These are phyloP conservation scores for Heteromyza rotundicornis DNA, from an alignment of 2,888 invertebrate genomes.

Conservation along the genomic window DNA sequence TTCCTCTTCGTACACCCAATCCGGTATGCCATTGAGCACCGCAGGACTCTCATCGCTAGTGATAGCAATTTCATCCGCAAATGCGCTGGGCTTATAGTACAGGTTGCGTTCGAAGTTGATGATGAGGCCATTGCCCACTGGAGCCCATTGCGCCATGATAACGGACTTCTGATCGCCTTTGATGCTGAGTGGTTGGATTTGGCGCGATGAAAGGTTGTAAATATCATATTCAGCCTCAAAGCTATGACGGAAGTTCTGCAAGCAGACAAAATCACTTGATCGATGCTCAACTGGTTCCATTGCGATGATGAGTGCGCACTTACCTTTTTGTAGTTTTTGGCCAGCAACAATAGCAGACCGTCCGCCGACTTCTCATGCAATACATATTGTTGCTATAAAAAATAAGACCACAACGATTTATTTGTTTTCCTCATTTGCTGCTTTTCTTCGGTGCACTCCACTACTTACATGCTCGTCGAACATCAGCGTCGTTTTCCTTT, in stretches of 20 bases:
- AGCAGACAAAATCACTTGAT: background rate
- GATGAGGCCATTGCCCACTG: slow-evolving; percentile 73
- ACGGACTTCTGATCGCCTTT: slow-evolving; percentile 60
- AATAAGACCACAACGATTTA: background rate
- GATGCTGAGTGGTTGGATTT: slow-evolving; percentile 57
- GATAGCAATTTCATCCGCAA: slow-evolving; percentile 65
- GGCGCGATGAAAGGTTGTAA: slow-evolving; percentile 68
- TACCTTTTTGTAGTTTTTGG: slow-evolving; percentile 71
- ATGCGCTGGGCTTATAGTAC: slow-evolving; percentile 70
- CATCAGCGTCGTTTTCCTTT: slow-evolving; percentile 37
- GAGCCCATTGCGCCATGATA: slow-evolving; percentile 79
- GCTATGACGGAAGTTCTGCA: slow-evolving; percentile 77
- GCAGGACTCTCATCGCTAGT: slow-evolving; percentile 71
- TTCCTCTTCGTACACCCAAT: slow-evolving; percentile 98
- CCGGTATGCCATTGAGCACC: slow-evolving; percentile 85
- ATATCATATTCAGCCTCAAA: slow-evolving; percentile 77
- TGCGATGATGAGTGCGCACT: slow-evolving; percentile 33
- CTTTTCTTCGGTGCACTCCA: background rate
- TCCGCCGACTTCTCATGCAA: slow-evolving; percentile 71
- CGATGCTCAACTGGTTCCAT: background rate
- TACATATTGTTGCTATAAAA: slow-evolving; percentile 45
- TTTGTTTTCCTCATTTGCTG: background rate
- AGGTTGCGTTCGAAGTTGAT: slow-evolving; percentile 79
- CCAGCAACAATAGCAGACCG: slow-evolving; percentile 69
- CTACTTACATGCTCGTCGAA: slow-evolving; percentile 38